Percentiles rank a stretch among this genome's conserved stretches.
Conservation (phyloP, 1,140 invertebrate genomes). For the Adelges cooleyi region DNA sequence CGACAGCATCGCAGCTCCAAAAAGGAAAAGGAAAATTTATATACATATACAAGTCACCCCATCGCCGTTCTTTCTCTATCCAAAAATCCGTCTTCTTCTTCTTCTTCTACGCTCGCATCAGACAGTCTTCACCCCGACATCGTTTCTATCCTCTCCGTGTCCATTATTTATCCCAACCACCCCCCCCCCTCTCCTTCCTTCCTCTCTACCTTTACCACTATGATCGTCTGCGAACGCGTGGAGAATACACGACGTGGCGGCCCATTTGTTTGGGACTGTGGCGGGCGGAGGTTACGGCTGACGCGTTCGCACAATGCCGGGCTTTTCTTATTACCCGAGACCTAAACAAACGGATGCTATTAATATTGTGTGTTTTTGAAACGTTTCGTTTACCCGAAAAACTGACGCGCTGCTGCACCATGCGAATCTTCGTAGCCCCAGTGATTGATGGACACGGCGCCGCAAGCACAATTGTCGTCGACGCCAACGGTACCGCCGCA, state of each 20-base stretch:
- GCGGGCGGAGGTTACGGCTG: conserved; percentile 12
- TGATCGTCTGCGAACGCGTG: too few species aligned
- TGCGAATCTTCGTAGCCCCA: not conserved
- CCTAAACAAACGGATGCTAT: conserved; percentile 24
- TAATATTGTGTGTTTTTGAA: conserved; percentile 27
- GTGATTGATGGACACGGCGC: conserved; percentile 12
- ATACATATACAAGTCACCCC: not conserved
- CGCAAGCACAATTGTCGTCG: not conserved
- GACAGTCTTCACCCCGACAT: not conserved
- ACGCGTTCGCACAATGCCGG: conserved; percentile 26
- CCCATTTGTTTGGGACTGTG: conserved; percentile 16
- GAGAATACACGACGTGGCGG: not conserved
- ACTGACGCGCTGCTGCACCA: conserved; percentile 14
- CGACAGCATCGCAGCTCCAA: not conserved
- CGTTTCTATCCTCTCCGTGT: conserved; percentile 4
- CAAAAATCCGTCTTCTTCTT: conserved; percentile 26
- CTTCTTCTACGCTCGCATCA: not conserved
- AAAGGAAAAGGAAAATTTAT: conserved; percentile 9
- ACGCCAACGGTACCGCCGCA: not conserved
- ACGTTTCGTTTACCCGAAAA: conserved; percentile 28
- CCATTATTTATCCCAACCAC: conserved; percentile 16
- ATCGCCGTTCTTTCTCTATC: not conserved
- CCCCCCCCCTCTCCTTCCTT: not conserved
- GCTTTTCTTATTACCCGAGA: not conserved
- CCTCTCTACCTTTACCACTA: too few species aligned